Base-by-base conservation (phyloP, 2,113 vertebrate genomes). In the Leptobrachium ailaonicum region DNA sequence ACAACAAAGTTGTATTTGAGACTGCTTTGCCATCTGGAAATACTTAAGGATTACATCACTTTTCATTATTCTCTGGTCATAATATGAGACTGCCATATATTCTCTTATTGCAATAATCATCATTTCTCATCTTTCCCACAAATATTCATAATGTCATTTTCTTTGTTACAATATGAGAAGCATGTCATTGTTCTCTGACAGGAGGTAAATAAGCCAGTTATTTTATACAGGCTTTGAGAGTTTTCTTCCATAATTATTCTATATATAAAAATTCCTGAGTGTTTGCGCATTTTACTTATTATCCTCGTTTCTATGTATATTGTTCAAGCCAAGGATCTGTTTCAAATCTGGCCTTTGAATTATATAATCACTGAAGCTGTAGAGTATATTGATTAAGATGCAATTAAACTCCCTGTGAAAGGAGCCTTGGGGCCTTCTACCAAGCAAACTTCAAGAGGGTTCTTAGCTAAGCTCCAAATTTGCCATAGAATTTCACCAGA, bases 41-140 rank as follows among this genome's bases (percentile, higher is more conserved):
- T 58, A 47, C 10, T 77, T 69, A 45, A 14, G n/a, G 58, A 76
- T 67, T 63, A 7, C 42, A 75, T 47, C 2, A 66, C 62, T 14
- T 53, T 66, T 40, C 53, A 32, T n/a, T 54, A 1, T 50, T 50
- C 47, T 50, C 4, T 50, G 47, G 47, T 50, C 42, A 43, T 1
- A 71, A 42, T 60, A 11, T 41, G 20, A n/a, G 68, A 62, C 10
- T 79, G 12, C 6, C 58, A 63, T 63, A 62, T 44, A 2, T 56
- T 54, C 42, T 77, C 75, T 60, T 45, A 64, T 78, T 32, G 42
- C 68, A 79, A 71, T 53, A 53, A 41, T 64, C 64, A 71, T 63
- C 50, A 63, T 45, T 66, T 76, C 41, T 54, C 64, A 62, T 58
- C 40, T 50, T 20, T n/a, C 56, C 58, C 20, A 62, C 40, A 44